Evolutionary conservation across 92 coral and sea anemone species (phyloP), one percentile per base, ranked within the genome.

Genomic region (Bergia puertoricense): DNA sequence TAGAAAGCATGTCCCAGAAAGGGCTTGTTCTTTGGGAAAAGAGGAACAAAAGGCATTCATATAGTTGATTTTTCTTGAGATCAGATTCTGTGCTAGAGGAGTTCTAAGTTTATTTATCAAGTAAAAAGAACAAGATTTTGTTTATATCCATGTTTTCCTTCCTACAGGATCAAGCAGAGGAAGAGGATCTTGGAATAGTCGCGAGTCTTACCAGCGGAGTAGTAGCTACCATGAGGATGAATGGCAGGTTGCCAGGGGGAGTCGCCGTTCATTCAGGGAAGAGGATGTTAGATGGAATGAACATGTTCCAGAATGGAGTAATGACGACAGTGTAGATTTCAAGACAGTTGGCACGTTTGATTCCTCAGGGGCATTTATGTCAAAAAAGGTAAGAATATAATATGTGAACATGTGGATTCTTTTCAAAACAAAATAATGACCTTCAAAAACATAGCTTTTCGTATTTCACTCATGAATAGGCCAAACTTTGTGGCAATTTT

Each of bases 281-380:
- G 98, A 93, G 16, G 96, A 93, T 18, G 90, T 81, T 7, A 84
- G 94, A 76, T 93, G 96, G 98, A 89, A 76, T 88, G 98, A 93
- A 36, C 92, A 91, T 51, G 86, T 95, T 48, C 98, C 99, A 2
- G 99, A 97, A 79, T 95, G 99, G 98, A 95, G 99, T 83, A 94
- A 93, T 88, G 92, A 93, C 37, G 99, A 97, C 80, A 88, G 76
- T 62, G 97, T 92, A n/a, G 99, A 97, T 79, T 91, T 96, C 56
- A 91, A 90, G 30, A 91, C 89, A 4, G 92, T 94, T 18, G 99
- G 99, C 14, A 92, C 98, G 37, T 97, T 97, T 94, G 99, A 97
- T 81, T 90, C 98, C 36, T 91, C 97, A 8, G 99, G 99, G 8
- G 99, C 99, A 23, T 97, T 97, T 88, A 92, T 95, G 75, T 90